Evolutionary conservation across 2,113 vertebrate species (phyloP).

Genomic region (Pluvianellus socialis): DNA sequence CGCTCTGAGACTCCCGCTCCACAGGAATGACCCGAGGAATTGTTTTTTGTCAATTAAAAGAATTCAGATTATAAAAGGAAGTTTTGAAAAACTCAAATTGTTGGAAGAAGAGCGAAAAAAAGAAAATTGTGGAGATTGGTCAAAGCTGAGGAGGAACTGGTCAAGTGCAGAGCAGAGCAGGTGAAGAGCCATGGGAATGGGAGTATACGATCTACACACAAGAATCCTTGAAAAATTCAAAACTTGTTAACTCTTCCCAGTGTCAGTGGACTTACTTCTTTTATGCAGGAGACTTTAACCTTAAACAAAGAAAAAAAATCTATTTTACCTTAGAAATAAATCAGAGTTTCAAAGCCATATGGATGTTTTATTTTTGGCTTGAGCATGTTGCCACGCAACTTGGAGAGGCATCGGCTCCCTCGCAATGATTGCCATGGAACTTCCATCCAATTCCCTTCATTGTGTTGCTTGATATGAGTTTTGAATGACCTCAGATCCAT

Average conservation of each 20-base stretch:
- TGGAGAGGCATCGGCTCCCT: neutral
- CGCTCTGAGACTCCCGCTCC: neutral
- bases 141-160: neutral
- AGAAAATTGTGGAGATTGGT: rapidly evolving
- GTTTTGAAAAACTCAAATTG: neutral
- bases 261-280: neutral
- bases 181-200: neutral
- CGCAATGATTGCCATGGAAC: neutral
- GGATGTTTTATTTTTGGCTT: neutral
- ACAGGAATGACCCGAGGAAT: neutral
- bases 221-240: neutral
- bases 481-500: neutral
- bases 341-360: neutral
- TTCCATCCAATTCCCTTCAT: neutral
- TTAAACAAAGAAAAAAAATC: neutral
- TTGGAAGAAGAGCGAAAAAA: neutral
- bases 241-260: neutral
- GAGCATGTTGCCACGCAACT: neutral
- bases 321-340: neutral
- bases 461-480: neutral
- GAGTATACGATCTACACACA: neutral
- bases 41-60: neutral
- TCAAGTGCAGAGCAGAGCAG: neutral
- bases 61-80: neutral
- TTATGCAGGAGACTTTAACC: neutral